Evolutionary conservation across 1,140 invertebrate species (phyloP).

Genomic region (Drosophila albomicans): DNA sequence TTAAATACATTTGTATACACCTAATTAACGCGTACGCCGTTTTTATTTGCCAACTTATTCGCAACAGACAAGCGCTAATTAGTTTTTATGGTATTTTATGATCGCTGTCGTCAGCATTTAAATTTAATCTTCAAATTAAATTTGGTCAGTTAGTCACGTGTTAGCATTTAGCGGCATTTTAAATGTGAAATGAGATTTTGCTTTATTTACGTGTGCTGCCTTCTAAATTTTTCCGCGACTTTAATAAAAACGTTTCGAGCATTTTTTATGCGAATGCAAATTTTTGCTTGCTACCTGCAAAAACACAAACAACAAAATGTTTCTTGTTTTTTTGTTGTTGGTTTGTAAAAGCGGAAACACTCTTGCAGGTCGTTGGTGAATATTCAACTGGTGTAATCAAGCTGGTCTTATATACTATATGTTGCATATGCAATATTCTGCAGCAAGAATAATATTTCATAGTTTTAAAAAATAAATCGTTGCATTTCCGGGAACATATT

Average conservation of each 20-base stretch:
- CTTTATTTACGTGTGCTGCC: constrained; percentile 51
- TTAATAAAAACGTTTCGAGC: constrained; percentile 14
- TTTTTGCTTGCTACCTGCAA: neutral
- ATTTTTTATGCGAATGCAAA: constrained; percentile 21
- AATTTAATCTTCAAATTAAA: constrained; percentile 29
- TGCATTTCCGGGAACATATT: too few species aligned
- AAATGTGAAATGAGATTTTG: constrained; percentile 49
- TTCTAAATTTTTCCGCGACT: constrained; percentile 41
- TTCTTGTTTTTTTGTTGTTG: neutral
- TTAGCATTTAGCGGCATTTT: constrained; percentile 54
- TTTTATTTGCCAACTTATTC: constrained; percentile 1
- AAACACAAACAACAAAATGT: neutral
- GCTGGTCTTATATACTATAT: too few species aligned
- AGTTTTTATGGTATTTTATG: constrained; percentile 58
- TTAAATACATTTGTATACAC: constrained; percentile 37
- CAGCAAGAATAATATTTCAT: neutral
- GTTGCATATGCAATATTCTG: neutral
- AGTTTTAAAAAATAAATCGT: too few species aligned
- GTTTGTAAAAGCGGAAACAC: neutral
- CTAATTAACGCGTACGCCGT: neutral
- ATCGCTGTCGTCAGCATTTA: constrained; percentile 40
- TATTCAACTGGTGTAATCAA: neutral
- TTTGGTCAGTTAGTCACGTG: constrained; percentile 62
- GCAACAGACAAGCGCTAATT: constrained; percentile 50
- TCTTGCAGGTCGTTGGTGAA: neutral